Conservation (phyloP, 2,113 vertebrate genomes). For the Chlorodrepanis virens region DNA sequence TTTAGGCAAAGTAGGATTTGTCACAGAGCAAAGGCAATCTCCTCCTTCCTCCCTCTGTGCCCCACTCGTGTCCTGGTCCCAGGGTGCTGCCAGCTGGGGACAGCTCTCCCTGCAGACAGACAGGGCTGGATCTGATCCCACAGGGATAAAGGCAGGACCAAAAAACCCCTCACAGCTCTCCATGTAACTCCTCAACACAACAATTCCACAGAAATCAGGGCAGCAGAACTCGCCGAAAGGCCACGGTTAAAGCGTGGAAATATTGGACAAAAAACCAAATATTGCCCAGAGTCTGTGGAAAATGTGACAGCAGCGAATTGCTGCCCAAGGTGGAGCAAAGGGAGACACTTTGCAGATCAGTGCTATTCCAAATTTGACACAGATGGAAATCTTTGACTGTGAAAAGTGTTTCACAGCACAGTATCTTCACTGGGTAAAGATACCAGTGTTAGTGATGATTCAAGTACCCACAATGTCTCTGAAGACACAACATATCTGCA, state of each 20-base stretch:
- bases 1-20: background rate
- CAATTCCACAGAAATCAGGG: background rate
- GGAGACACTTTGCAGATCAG: background rate
- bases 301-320: background rate
- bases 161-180: background rate
- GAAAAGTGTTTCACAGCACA: background rate
- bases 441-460: background rate
- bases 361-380: background rate
- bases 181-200: background rate
- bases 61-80: background rate
- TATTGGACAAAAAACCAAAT: background rate
- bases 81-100: background rate
- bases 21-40: background rate
- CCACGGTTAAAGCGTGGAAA: background rate
- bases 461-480: background rate
- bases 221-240: background rate
- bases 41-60: background rate
- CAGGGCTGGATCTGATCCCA: background rate
- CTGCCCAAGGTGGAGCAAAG: background rate
- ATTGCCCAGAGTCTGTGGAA: background rate
- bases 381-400: background rate
- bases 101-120: background rate
- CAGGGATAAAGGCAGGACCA: background rate
- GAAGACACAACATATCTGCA: background rate
- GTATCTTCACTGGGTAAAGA: accelerated